phyloP scores from a whole-genome alignment of 1,140 invertebrate species.

The Scaptomyza montana region DNA sequence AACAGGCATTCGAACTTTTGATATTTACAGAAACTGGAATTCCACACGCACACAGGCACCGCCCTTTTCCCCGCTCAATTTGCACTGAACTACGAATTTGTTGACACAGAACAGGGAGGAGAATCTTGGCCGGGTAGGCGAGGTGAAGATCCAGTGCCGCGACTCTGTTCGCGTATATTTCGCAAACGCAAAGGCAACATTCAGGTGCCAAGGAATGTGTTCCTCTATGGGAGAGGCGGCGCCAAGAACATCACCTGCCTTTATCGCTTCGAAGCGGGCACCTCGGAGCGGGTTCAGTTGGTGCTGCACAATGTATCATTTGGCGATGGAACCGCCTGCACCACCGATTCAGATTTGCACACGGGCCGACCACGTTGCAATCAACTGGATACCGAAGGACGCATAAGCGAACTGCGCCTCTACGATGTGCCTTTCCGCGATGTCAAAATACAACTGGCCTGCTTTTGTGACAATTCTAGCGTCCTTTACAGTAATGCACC shows the following conservation, averaged over 20 bases:
- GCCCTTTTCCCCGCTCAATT: constrained; percentile 88
- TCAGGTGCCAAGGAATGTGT: constrained; percentile 87
- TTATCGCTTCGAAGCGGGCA: constrained; percentile 89
- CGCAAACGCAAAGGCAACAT: constrained; percentile 82
- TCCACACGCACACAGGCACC: constrained; percentile 86
- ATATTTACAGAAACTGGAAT: constrained; percentile 82
- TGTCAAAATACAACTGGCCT: constrained; percentile 86
- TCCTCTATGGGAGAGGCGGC: constrained; percentile 91
- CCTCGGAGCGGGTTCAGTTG: constrained; percentile 87
- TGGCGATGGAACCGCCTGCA: constrained; percentile 87
- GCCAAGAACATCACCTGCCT: constrained; percentile 89
- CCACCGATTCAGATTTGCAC: constrained; percentile 89
- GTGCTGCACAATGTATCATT: constrained; percentile 89
- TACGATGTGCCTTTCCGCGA: constrained; percentile 88
- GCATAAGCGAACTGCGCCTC: constrained; percentile 86
- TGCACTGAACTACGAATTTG: constrained; percentile 91
- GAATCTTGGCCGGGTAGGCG: constrained; percentile 86
- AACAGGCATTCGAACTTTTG: neutral
- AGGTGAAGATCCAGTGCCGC: constrained; percentile 88
- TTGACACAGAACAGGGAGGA: constrained; percentile 90
- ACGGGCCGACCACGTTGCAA: constrained; percentile 86
- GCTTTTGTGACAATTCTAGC: constrained; percentile 88
- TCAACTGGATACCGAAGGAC: constrained; percentile 84
- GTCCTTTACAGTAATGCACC: constrained; percentile 84
- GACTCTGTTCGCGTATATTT: constrained; percentile 83